These are phyloP conservation scores for Rhinoraja longicauda DNA, from an alignment of 2,797 vertebrate genomes.

Conservation along the genomic window DNA sequence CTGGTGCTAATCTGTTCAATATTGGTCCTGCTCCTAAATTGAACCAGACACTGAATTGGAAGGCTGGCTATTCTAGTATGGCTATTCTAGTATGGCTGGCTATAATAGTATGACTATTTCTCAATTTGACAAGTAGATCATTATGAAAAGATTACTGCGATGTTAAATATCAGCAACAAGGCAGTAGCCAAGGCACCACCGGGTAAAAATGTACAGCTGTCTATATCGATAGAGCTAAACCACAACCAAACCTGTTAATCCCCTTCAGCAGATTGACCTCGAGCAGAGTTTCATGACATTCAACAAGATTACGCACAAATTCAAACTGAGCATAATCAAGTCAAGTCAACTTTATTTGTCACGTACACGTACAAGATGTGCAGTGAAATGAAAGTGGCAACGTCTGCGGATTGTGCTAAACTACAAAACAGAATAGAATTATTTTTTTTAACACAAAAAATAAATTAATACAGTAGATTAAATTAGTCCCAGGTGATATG, in stretches of 20 bases:
- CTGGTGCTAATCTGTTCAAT: not conserved
- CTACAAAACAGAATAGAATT: too few relatives aligned
- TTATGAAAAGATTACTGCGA: not conserved
- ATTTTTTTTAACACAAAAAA: too few relatives aligned
- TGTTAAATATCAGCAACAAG: not conserved
- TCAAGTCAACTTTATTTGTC: too few relatives aligned
- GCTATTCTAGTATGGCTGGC: not conserved
- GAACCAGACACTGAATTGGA: not conserved
- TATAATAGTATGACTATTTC: not conserved
- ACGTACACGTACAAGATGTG: too few relatives aligned
- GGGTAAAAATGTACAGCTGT: not conserved
- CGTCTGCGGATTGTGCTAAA: too few relatives aligned
- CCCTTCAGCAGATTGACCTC: not conserved
- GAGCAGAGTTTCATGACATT: too few relatives aligned
- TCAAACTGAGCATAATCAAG: conserved; percentile 8
- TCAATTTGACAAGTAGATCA: not conserved
- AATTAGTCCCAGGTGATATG: too few relatives aligned
- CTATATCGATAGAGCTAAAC: not conserved
- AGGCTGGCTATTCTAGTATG: not conserved
- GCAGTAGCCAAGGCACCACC: not conserved
- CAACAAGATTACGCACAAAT: not conserved
- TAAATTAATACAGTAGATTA: too few relatives aligned
- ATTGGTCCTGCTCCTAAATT: not conserved
- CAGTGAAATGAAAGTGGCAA: too few relatives aligned
- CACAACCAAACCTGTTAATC: not conserved